phyloP scores from a whole-genome alignment of 2,113 vertebrate genomes.

The Platanista minor region DNA sequence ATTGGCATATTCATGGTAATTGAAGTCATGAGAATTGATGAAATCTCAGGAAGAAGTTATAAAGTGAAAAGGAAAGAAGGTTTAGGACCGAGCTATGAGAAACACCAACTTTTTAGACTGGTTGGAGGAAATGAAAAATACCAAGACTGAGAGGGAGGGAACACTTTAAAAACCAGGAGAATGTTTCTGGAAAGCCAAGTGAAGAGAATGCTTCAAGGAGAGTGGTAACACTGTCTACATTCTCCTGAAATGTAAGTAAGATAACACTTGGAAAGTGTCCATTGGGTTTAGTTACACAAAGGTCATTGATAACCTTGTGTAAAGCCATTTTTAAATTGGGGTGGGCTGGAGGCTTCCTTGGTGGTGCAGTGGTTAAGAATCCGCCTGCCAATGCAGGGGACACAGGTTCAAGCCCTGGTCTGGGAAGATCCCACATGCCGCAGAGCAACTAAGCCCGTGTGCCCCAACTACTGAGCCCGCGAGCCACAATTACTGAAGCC shows the following conservation, averaged over 20 bases:
- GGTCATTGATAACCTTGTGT: not conserved
- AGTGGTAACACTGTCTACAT: not conserved
- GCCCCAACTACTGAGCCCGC: no score
- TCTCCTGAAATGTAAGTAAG: not conserved
- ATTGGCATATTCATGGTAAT: not conserved
- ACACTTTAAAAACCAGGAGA: not conserved
- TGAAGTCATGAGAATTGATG: not conserved
- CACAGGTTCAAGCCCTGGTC: no score
- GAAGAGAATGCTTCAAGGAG: not conserved
- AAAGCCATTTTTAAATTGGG: not conserved
- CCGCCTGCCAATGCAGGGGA: no score
- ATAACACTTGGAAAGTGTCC: not conserved
- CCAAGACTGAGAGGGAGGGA: not conserved
- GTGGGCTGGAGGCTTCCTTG: not conserved
- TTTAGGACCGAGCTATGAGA: not conserved
- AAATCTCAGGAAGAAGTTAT: not conserved
- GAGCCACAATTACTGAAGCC: no score
- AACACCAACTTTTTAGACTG: not conserved
- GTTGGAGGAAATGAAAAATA: not conserved
- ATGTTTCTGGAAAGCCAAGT: not conserved
- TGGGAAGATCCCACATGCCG: no score
- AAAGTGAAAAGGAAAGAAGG: not conserved
- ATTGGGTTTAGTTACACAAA: not conserved
- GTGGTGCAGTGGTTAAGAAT: no score
- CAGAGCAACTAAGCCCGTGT: no score